phyloP scores from a whole-genome alignment of 92 coral and sea anemone species.

The Isaurus tuberculatus region DNA sequence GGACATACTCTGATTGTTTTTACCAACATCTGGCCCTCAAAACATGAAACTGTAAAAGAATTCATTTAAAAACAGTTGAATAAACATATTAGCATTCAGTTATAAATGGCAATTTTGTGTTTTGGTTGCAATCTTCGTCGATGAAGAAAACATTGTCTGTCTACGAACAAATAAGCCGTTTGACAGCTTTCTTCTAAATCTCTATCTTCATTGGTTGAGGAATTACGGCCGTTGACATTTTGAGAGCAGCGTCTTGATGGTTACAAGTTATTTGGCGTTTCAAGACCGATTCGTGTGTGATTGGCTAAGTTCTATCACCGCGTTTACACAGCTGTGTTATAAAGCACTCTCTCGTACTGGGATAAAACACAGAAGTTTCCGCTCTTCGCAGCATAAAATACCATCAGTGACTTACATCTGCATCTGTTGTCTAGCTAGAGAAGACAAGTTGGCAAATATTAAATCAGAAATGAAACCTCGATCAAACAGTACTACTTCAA shows the following conservation, averaged over 20 bases:
- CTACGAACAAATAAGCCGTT: slow-evolving; percentile 37
- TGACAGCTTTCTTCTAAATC: slow-evolving; percentile 59
- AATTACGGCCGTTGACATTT: slow-evolving; percentile 64
- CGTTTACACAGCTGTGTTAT: slow-evolving; percentile 92
- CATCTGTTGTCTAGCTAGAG: slow-evolving; percentile 39
- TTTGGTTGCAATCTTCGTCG: not conserved
- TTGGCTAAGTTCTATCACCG: slow-evolving; percentile 95
- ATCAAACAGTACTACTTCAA: slow-evolving; percentile 38
- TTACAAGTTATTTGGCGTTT: slow-evolving; percentile 84
- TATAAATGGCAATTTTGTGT: not conserved
- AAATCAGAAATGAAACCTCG: slow-evolving; percentile 74
- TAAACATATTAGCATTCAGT: slow-evolving; percentile 4
- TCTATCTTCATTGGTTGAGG: slow-evolving; percentile 54
- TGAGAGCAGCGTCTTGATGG: slow-evolving; percentile 73
- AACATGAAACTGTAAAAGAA: slow-evolving; percentile 43
- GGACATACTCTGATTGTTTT: slow-evolving; percentile 43
- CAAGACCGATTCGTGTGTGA: slow-evolving; percentile 73
- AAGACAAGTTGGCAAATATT: slow-evolving; percentile 3
- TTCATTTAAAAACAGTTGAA: slow-evolving; percentile 14
- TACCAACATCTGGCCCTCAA: slow-evolving; percentile 46
- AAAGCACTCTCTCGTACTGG: slow-evolving; percentile 65
- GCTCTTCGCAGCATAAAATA: slow-evolving; percentile 62
- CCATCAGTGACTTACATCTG: slow-evolving; percentile 66
- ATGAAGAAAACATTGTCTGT: slow-evolving; percentile 36
- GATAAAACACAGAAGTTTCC: slow-evolving; percentile 78